phyloP scores from a whole-genome alignment of 1,140 invertebrate species.

The Potamilus streckersoni region DNA sequence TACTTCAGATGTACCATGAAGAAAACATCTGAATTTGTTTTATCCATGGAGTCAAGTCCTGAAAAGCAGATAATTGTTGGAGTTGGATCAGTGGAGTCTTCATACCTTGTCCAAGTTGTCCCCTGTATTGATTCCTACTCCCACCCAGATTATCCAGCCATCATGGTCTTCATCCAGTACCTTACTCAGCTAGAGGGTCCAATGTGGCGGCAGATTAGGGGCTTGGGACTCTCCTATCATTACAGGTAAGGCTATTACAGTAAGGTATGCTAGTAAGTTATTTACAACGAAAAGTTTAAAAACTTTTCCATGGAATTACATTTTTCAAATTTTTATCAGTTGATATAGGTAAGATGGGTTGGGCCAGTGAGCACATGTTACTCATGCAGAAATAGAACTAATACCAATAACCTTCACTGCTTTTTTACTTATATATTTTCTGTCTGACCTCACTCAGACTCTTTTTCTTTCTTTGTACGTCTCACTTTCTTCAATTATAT shows the following conservation, averaged over 20 bases:
- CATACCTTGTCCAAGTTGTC: conserved; percentile 75
- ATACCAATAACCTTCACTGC: no score
- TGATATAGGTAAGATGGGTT: no score
- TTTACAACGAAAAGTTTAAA: neutral
- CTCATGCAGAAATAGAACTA: no score
- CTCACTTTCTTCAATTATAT: no score
- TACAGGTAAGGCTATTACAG: conserved; percentile 69
- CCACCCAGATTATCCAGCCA: conserved; percentile 77
- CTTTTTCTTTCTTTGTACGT: no score
- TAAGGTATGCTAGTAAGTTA: neutral
- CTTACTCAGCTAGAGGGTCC: conserved; percentile 90
- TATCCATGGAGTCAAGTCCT: conserved; percentile 24
- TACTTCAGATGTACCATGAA: conserved; percentile 35
- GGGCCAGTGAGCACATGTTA: no score
- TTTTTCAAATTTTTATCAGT: no score
- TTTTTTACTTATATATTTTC: no score
- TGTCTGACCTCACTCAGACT: no score
- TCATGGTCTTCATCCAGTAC: conserved; percentile 86
- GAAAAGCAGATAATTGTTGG: conserved; percentile 76
- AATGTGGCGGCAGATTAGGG: conserved; percentile 87
- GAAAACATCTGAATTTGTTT: conserved; percentile 36
- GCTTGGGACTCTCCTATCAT: conserved; percentile 85
- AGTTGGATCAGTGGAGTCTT: conserved; percentile 86
- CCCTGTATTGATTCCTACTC: conserved; percentile 75
- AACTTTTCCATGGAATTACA: no score